Base-by-base conservation (phyloP, 2,113 vertebrate species). In the Rhinogobius similis region DNA sequence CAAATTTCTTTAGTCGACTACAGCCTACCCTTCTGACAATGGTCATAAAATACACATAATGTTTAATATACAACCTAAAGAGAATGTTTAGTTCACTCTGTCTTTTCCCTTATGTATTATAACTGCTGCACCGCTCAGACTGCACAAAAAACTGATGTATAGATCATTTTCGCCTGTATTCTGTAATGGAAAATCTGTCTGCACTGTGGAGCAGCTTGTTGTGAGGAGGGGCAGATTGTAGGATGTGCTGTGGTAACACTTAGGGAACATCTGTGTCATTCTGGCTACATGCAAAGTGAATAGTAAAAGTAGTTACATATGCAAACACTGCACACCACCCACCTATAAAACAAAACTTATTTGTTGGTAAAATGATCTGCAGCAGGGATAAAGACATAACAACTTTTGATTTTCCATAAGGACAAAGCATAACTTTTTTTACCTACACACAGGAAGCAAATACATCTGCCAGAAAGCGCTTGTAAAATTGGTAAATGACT, bases 181-280 rank as follows among this genome's bases (percentile, higher is more conserved):
- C 38, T n/a, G 73, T 73, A 70, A 68, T 83, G 80, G 82, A 86
- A 86, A 86, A 68, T 88, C 78, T 69, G 72, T 64, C 50, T 21
- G 48, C 76, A 68, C 62, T 72, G 1, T 27, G 5, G 29, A 73
- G 72, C 26, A 53, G 65, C 48, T 48, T 43, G 70, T 32, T 52
- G 53, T 43, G 43, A 58, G 52, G 73, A 74, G 77, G 24, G 48
- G 61, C 38, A 6, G 52, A 29, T 29, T 50, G 21, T 56, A 61
- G 56, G 52, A 73, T 39, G 64, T 55, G 55, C 50, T 72, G 59
- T 50, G 3, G 4, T 56, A 32, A 62, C 24, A 55, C 43, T 53
- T 18, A 61, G 67, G 58, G 55, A 69, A 10, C 9, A n/a, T 27
- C 7, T 55, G n/a, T 5, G 27, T 53, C 44, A 67, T 63, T 62